Evolutionary conservation across 2,888 invertebrate species (phyloP).

Genomic region (Leptinotarsa rubiginosa): DNA sequence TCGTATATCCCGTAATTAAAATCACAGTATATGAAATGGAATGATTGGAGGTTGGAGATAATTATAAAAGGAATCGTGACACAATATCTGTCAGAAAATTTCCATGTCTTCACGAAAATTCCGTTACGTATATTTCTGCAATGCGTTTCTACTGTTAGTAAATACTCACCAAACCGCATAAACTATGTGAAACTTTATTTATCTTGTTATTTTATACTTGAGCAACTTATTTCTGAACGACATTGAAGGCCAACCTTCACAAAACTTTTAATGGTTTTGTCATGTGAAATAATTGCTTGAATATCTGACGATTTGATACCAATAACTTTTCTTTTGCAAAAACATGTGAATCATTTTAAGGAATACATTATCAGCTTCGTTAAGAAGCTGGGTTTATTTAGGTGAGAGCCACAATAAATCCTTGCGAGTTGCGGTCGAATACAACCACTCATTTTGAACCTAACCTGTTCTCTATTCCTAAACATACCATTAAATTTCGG

Average conservation of each 20-base stretch:
- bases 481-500: no score
- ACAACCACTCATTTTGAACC: no score
- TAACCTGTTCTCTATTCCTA: no score
- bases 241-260: conserved; percentile 10
- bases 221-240: conserved; percentile 14
- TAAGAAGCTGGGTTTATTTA: no score
- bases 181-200: conserved; percentile 13
- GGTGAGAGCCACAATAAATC: no score
- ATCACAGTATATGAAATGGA: no score
- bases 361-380: neutral
- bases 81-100: neutral
- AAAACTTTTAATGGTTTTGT: neutral
- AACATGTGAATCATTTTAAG: no score
- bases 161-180: conserved; percentile 23
- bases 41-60: no score
- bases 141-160: conserved; percentile 11
- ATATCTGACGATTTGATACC: neutral
- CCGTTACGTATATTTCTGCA: conserved; percentile 3
- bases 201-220: conserved; percentile 15
- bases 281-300: neutral
- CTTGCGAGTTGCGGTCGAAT: no score
- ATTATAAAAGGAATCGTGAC: neutral
- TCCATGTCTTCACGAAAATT: neutral
- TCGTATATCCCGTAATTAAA: neutral
- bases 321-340: neutral